Base-by-base conservation (phyloP, 2,797 vertebrate species). In the Carcharodon carcharias region DNA sequence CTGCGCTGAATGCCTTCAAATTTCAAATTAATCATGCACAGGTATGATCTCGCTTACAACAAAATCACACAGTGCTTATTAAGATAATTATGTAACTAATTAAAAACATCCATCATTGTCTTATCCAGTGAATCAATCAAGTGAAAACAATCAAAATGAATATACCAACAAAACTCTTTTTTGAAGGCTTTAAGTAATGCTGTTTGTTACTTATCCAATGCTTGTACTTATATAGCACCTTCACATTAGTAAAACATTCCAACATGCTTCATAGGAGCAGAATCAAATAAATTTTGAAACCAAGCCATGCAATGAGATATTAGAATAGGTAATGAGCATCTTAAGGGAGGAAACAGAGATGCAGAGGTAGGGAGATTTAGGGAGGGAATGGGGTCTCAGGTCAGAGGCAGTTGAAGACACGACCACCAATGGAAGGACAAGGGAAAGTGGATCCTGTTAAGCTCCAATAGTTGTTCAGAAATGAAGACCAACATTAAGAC, bases 81-180 rank as follows among this genome's bases (percentile, higher is more conserved):
- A 67, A 93, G 40, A 65, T 26, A 93, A 93, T 93, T 93, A 93
- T 26, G 91, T 67, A 45, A 67, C 91, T 93, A 93, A 93, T 67
- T 93, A 93, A 93, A 67, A 67, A 23, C 63, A 93, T 93, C 63
- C 91, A 93, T 93, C 91, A 93, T 67, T 45, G 91, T 67, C 91
- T 93, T 67, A 45, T 45, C 9, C 91, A 23, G 40, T 45, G 91
- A 54, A 40, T 93, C 91, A n/a, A 65, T 45, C 18, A 93, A 65
- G 7, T 45, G 63, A 93, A n/a, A 45, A 1, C 63, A 4, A 28
- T 67, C 91, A 40, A 67, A 63, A 93, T 93, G 63, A 93, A 65
- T 65, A 45, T 67, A 11, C 7, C 63, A 67, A 26, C 40, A 45
- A 8, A 56, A 65, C n/a, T 63, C 18, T 8, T 40, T 89, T 85